Conservation (phyloP, 2,797 vertebrate species). For the Siniperca undulata region DNA sequence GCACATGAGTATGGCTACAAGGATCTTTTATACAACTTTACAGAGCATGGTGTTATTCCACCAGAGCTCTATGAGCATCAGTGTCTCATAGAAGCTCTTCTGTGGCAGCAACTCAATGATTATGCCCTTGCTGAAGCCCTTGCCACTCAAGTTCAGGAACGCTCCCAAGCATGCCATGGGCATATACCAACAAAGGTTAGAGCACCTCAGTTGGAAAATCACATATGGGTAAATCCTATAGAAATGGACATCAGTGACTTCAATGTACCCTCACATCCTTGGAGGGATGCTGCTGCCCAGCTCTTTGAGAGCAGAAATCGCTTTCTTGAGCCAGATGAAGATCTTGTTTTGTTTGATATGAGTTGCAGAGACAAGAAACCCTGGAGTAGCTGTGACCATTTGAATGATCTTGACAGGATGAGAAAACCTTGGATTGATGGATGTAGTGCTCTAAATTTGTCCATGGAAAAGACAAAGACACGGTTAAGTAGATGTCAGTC, state of each 20-base stretch:
- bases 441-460: conserved; percentile 86
- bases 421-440: conserved; percentile 81
- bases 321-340: conserved; percentile 78
- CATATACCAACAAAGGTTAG: conserved; percentile 43
- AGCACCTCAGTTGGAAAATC: conserved; percentile 58
- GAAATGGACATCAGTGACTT: conserved; percentile 80
- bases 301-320: conserved; percentile 74
- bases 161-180: conserved; percentile 50
- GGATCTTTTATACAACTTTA: conserved; percentile 85
- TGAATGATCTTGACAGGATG: conserved; percentile 67
- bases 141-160: conserved; percentile 69
- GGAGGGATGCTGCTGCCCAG: conserved; percentile 70
- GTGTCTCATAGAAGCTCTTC: conserved; percentile 85
- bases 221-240: conserved; percentile 70
- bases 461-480: conserved; percentile 85
- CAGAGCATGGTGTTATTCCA: conserved; percentile 84
- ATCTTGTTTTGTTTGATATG: conserved; percentile 87
- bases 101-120: conserved; percentile 89
- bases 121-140: conserved; percentile 83
- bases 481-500: conserved; percentile 81
- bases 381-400: conserved; percentile 82
- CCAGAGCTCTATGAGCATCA: conserved; percentile 86
- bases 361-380: conserved; percentile 76
- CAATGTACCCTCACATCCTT: conserved; percentile 84
- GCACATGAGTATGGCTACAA: conserved; percentile 85